Evolutionary conservation across 2,113 vertebrate genomes (phyloP).

Genomic region (Mastomys natalensis): DNA sequence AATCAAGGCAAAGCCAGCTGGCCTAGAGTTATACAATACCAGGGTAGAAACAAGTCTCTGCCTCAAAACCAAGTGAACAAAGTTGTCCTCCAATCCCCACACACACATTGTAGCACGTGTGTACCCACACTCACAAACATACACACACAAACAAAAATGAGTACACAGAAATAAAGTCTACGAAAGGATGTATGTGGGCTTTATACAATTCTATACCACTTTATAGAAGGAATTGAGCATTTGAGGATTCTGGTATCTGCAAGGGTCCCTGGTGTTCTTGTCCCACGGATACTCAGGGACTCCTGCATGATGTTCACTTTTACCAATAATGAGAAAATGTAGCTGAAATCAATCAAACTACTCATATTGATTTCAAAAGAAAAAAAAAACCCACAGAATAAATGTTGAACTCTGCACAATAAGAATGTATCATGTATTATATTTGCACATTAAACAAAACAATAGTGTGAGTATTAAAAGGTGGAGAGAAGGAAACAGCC

Average conservation of each 20-base stretch:
- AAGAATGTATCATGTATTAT: neutral
- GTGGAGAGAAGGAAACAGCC: neutral
- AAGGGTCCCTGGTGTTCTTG: neutral
- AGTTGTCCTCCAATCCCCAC: neutral
- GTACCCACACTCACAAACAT: neutral
- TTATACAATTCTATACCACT: neutral
- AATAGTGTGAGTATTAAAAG: neutral
- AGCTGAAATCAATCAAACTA: slow-evolving; percentile 1
- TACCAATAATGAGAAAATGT: neutral
- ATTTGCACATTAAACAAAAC: neutral
- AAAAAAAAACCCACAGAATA: neutral
- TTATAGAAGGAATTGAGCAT: neutral
- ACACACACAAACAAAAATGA: neutral
- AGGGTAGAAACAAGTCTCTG: neutral
- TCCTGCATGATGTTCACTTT: neutral
- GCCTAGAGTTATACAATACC: neutral
- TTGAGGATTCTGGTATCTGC: neutral
- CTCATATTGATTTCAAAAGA: neutral
- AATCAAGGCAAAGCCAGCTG: neutral
- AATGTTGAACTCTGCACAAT: neutral
- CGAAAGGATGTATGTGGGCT: neutral
- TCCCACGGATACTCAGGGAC: neutral
- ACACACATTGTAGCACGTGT: neutral
- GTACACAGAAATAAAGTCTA: neutral
- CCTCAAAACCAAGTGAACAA: too few relatives aligned